Base-by-base conservation (phyloP, 92 coral and sea anemone species). In the Heteractis magnifica region DNA sequence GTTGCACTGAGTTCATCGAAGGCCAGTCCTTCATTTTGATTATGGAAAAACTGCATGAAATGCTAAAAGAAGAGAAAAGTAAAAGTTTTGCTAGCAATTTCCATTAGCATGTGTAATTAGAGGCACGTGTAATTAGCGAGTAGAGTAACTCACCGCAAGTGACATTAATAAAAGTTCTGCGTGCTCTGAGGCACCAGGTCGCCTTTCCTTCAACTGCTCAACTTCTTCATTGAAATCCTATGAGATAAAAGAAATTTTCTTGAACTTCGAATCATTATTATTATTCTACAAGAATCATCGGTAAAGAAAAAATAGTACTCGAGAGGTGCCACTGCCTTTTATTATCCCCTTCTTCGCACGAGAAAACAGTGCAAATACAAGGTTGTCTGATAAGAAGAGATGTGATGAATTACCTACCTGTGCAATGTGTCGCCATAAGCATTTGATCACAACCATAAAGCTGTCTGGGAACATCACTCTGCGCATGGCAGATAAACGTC, bases 31-130 rank as follows among this genome's bases (percentile, higher is more conserved):
- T 81, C 56, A 8, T 90, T 93, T 34, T 77, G 78, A 4, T 89
- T 91, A 60, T 91, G 87, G 79, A 93, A 93, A 80, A 91, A 91
- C 88, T 92, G 79, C 93, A 93, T 93, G 71, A 91, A 76, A 73
- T 84, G 80, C 97, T 93, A 78, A 62, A 34, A 62, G 11, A 62
- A 1, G 14, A 82, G 56, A 15, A 55, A 44, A 70, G 76, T 0
- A 5, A 12, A 34, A 34, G 44, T 34, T 34, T 0, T 34, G 44
- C 44, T 34, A 34, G 44, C 44, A 34, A 34, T 34, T 34, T 34
- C 44, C 44, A 34, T 34, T 34, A 34, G 44, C 44, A 34, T 34
- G 44, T 2, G 44, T 34, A 34, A 26, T 26, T 26, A 26, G 34
- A 26, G 34, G 34, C 34, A 26, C 34, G 34, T 26, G 34, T 26